Percentiles rank a stretch among this genome's conserved stretches.
Conservation (phyloP, 2,888 invertebrate species). For the Cremastinae sp. region DNA sequence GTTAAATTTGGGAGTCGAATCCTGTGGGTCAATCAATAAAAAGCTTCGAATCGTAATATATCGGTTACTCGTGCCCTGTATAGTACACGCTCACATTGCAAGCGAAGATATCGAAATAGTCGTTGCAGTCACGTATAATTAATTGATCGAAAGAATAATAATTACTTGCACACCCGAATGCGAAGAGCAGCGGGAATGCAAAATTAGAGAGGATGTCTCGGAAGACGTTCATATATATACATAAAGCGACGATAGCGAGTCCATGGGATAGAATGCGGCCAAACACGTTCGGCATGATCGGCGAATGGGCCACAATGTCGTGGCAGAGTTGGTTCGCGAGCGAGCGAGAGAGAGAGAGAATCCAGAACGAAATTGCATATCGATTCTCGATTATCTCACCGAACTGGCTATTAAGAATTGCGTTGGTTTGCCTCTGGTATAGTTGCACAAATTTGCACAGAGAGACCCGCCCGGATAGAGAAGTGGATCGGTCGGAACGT, state of each 20-base stretch:
- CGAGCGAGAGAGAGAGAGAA: slow-evolving; percentile 15
- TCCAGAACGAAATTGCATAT: slow-evolving; percentile 54
- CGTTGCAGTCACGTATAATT: no score
- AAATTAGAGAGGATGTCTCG: not conserved
- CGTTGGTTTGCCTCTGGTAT: slow-evolving; percentile 31
- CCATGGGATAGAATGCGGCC: slow-evolving; percentile 52
- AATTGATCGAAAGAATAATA: no score
- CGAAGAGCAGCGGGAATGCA: not conserved
- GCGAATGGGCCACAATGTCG: slow-evolving; percentile 12
- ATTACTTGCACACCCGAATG: no score
- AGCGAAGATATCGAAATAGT: no score
- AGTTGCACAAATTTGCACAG: slow-evolving; percentile 51
- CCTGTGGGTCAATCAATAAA: no score
- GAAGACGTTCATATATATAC: not conserved
- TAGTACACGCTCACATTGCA: no score
- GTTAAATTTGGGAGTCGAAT: no score
- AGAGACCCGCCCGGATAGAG: slow-evolving; percentile 29
- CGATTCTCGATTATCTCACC: slow-evolving; percentile 59
- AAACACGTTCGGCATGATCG: slow-evolving; percentile 56
- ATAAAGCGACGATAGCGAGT: slow-evolving; percentile 20
- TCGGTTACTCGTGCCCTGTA: no score
- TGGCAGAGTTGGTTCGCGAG: not conserved
- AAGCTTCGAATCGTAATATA: no score
- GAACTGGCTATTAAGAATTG: slow-evolving; percentile 46
- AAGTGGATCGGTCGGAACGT: slow-evolving; percentile 53